These are phyloP conservation scores for Mylabris sibirica DNA, from an alignment of 2,888 invertebrate species.

Conservation along the genomic window DNA sequence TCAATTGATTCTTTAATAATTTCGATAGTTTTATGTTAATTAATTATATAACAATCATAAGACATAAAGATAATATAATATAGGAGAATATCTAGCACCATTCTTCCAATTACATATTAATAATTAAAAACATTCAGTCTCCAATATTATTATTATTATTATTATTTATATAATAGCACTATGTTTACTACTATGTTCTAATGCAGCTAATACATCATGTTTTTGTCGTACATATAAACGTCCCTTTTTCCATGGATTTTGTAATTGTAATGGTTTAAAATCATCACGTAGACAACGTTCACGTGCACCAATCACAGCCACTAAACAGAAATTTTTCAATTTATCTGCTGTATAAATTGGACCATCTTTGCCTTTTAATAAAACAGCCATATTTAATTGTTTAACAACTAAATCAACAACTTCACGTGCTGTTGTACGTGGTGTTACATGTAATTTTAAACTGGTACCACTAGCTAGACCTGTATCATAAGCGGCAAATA, in stretches of 20 bases:
- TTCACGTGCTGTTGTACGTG: conserved; percentile 91
- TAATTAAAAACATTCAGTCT: conserved; percentile 27
- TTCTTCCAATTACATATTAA: conserved; percentile 43
- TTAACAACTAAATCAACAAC: conserved; percentile 95
- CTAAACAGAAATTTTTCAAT: conserved; percentile 89
- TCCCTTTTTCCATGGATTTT: conserved; percentile 96
- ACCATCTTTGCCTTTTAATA: conserved; percentile 83
- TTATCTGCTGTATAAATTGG: conserved; percentile 87
- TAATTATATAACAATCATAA: conserved; percentile 41
- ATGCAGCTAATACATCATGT: conserved; percentile 86
- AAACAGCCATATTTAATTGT: conserved; percentile 93
- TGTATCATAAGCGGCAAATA: conserved; percentile 95
- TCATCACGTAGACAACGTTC: conserved; percentile 94
- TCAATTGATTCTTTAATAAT: conserved; percentile 34
- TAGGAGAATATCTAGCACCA: conserved; percentile 41
- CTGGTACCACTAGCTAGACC: conserved; percentile 93
- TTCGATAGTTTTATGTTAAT: conserved; percentile 33
- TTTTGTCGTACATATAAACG: conserved; percentile 91
- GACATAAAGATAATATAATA: conserved; percentile 24
- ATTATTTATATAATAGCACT: conserved; percentile 69
- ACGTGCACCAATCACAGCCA: conserved; percentile 93
- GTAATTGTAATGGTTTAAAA: conserved; percentile 90
- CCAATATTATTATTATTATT: conserved; percentile 41
- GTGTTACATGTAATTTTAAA: conserved; percentile 91
- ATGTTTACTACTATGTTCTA: conserved; percentile 87